phyloP scores from a whole-genome alignment of 2,113 vertebrate genomes.

The Pristiophorus japonicus region DNA sequence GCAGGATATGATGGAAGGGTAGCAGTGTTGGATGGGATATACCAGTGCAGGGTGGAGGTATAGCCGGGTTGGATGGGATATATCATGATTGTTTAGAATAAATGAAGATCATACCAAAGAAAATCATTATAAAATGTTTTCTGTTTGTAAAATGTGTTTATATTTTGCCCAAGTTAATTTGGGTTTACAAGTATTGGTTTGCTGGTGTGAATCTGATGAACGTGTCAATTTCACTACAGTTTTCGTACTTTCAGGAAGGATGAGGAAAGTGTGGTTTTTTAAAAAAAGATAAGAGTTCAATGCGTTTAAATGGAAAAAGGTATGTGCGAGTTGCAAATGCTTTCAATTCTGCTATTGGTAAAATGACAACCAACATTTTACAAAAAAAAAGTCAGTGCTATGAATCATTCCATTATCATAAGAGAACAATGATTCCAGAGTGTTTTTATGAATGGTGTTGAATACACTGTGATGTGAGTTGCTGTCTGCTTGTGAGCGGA shows the following conservation, averaged over 20 bases:
- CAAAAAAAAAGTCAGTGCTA: not conserved
- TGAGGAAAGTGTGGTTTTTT: not conserved
- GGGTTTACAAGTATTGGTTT: not conserved
- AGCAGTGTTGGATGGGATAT: no score
- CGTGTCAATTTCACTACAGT: not conserved
- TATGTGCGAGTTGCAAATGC: not conserved
- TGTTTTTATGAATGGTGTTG: not conserved
- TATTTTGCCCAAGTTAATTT: not conserved
- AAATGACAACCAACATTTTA: not conserved
- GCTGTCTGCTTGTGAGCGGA: not conserved
- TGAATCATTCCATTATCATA: not conserved
- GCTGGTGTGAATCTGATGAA: not conserved
- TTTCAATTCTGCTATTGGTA: not conserved
- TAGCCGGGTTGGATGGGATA: no score
- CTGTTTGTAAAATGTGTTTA: no score
- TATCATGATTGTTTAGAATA: no score
- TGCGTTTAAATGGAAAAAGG: not conserved
- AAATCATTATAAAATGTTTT: not conserved
- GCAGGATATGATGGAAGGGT: no score
- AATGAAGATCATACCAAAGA: not conserved
- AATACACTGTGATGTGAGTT: no score
- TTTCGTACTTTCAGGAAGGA: not conserved
- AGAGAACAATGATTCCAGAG: no score
- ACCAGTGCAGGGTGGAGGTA: no score
- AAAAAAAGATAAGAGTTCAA: not conserved